phyloP scores from a whole-genome alignment of 2,113 vertebrate species.

The Bujurquina vittata region DNA sequence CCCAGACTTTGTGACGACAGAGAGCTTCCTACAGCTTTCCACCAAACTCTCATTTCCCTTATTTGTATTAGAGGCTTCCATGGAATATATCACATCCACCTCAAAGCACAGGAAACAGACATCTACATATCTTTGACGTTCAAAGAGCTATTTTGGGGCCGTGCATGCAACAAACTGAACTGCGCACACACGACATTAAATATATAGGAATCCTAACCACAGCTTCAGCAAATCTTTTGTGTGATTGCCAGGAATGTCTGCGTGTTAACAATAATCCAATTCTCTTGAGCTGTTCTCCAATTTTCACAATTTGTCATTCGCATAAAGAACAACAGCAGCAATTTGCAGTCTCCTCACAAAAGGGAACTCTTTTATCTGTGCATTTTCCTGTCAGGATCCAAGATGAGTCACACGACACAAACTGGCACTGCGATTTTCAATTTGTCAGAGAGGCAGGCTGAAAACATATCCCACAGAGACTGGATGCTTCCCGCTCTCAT shows the following conservation, averaged over 20 bases:
- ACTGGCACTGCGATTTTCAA: slow-evolving; percentile 68
- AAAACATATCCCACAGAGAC: slow-evolving; percentile 59
- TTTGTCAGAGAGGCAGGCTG: slow-evolving; percentile 60
- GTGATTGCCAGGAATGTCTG: slow-evolving; percentile 16
- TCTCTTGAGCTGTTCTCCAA: slow-evolving; percentile 16
- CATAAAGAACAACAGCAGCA: slow-evolving; percentile 51
- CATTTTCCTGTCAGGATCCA: slow-evolving; percentile 53
- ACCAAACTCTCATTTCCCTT: slow-evolving; percentile 60
- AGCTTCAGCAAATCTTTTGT: slow-evolving; percentile 18
- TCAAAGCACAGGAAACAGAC: slow-evolving; percentile 68
- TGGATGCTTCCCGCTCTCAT: slow-evolving; percentile 63
- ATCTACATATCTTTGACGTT: slow-evolving; percentile 26
- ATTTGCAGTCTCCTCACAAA: slow-evolving; percentile 47
- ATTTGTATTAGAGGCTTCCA: slow-evolving; percentile 58
- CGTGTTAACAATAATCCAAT: slow-evolving; percentile 39
- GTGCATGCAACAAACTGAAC: neutral
- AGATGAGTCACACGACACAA: slow-evolving; percentile 71
- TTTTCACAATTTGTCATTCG: slow-evolving; percentile 49
- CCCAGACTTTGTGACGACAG: slow-evolving; percentile 66
- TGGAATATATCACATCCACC: slow-evolving; percentile 50
- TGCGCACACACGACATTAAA: neutral
- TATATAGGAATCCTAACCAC: neutral
- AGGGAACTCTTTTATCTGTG: slow-evolving; percentile 45
- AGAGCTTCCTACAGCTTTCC: slow-evolving; percentile 63
- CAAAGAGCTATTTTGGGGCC: slow-evolving; percentile 32